phyloP scores from a whole-genome alignment of 2,797 vertebrate species.

The Dipus sagitta region DNA sequence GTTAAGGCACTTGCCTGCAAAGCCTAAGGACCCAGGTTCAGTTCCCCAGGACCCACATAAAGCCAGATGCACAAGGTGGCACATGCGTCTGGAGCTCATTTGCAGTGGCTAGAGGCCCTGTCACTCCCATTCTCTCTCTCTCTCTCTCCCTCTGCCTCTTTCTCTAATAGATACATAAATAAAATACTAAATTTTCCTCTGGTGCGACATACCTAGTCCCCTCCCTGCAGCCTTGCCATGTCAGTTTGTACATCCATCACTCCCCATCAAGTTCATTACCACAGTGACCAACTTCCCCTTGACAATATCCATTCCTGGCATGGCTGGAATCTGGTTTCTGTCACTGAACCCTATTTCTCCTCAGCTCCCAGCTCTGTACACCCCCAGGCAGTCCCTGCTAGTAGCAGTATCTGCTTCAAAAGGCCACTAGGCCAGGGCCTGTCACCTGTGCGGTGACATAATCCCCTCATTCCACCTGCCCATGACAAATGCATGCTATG shows the following conservation, averaged over 20 bases:
- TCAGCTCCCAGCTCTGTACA: background rate
- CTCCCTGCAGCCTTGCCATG: background rate
- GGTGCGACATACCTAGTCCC: too few species aligned
- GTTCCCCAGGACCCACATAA: too few species aligned
- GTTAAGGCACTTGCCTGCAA: too few species aligned
- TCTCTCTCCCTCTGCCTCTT: too few species aligned
- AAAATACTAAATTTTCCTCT: too few species aligned
- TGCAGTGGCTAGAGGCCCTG: too few species aligned
- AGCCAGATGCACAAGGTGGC: too few species aligned
- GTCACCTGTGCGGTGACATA: background rate
- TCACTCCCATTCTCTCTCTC: too few species aligned
- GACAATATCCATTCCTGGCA: background rate
- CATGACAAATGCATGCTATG: background rate
- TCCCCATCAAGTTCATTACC: background rate
- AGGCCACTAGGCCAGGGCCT: background rate
- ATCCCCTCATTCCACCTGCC: conserved; percentile 37
- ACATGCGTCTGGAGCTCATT: too few species aligned
- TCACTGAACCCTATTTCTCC: background rate
- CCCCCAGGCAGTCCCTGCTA: background rate
- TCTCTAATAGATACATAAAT: too few species aligned
- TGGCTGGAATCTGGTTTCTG: background rate
- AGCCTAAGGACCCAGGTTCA: too few species aligned
- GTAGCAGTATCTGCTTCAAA: background rate
- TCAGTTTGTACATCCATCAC: background rate
- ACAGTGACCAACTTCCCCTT: background rate